These are phyloP conservation scores for Brachypterus glaber DNA, from an alignment of 2,888 invertebrate species.

Conservation along the genomic window DNA sequence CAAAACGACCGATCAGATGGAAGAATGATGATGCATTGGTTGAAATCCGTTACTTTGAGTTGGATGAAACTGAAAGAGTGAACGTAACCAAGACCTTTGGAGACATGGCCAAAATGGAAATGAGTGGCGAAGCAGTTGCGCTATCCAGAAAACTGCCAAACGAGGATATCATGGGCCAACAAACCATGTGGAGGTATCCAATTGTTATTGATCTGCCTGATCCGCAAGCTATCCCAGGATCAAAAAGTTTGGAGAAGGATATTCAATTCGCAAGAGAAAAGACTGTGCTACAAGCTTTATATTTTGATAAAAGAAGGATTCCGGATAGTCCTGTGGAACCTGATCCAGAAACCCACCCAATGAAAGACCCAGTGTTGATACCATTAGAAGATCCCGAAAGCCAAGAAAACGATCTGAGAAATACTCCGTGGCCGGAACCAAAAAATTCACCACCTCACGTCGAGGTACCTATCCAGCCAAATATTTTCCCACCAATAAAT, in stretches of 20 bases:
- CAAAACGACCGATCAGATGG: constrained; percentile 69
- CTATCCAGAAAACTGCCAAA: constrained; percentile 64
- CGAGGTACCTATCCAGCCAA: constrained; percentile 30
- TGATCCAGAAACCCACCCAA: constrained; percentile 68
- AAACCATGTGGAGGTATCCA: constrained; percentile 65
- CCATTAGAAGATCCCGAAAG: constrained; percentile 85
- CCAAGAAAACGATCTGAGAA: constrained; percentile 70
- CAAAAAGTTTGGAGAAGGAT: constrained; percentile 76
- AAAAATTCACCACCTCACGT: constrained; percentile 52
- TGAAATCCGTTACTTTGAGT: constrained; percentile 80
- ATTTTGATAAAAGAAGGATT: constrained; percentile 71
- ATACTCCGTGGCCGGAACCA: constrained; percentile 76
- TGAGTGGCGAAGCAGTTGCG: constrained; percentile 73
- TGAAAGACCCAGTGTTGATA: constrained; percentile 70
- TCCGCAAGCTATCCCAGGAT: constrained; percentile 57
- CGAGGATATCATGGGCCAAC: constrained; percentile 76
- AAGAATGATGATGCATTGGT: constrained; percentile 70
- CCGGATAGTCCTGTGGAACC: constrained; percentile 84
- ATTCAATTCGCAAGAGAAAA: constrained; percentile 82
- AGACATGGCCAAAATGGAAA: constrained; percentile 86
- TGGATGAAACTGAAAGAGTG: constrained; percentile 92
- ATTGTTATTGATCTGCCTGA: constrained; percentile 61
- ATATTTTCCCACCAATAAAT: constrained; percentile 45
- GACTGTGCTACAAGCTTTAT: constrained; percentile 70
- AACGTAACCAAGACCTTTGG: constrained; percentile 88